Base-by-base conservation (phyloP, 1,140 invertebrate species). In the Drosophila willistoni region DNA sequence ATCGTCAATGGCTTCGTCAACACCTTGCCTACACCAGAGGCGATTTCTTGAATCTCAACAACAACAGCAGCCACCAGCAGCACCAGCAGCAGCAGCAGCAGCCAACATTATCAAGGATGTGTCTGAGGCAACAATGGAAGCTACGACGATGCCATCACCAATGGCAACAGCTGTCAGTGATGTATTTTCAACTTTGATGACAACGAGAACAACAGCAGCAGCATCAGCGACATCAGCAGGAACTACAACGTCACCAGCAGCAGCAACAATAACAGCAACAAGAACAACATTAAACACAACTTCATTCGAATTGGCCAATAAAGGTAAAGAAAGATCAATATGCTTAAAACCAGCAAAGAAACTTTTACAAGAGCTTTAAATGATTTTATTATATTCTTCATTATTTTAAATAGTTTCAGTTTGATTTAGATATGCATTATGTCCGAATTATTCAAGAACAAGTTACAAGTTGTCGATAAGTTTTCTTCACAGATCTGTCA, bases 11-110 rank as follows among this genome's bases (percentile, higher is more conserved):
- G 25, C 22, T 29, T 62, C 29, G 29, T 29, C 73, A 42, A 63
- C 76, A 60, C 69, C 73, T 63, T 91, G 90, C 68, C 71, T 84
- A 42, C 86, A 91, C 79, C 90, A 86, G 71, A 72, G 77, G 71
- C 83, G 87, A 62, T 75, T 86, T 73, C 65, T 85, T 25, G 90
- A 89, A 57, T 78, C 86, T 63, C 90, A 89, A 62, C 70, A 79
- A 65, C 57, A 77, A 61, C 87, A 82, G 56, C 72, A 73, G 29
- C 61, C 82, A 34, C 61, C 82, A 79, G 55, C 81, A 71, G 39
- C 62, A n/a, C n/a, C n/a, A 81, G 17, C 12, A 12, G 67, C 55
- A 71, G 64, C 85, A 79, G 51, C 81, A 70, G 42, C 5, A 64
- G 69, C 69, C n/a, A 29, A 7, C 29, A 64, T 39, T 39, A 39